Base-by-base conservation (phyloP, 2,797 vertebrate species). In the Odontamblyopus lacepedii region DNA sequence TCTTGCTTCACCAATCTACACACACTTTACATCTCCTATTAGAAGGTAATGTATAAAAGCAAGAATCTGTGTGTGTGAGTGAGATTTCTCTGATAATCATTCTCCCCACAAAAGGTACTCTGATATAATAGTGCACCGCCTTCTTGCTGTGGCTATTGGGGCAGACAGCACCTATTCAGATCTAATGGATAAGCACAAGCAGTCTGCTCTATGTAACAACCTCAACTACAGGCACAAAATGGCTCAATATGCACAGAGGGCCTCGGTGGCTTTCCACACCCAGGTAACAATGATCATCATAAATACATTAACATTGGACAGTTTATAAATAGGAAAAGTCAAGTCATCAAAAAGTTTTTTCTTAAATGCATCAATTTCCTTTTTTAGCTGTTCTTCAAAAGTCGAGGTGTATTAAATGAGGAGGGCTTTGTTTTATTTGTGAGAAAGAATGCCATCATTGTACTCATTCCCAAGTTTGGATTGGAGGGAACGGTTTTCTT, bases 181-280 rank as follows among this genome's bases (percentile, higher is more conserved):
- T 66, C 87, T 99, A 70, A 96, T 95, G 83, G 96, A 99, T 87
- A 99, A 98, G 84, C 97, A 97, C 64, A 99, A 98, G 80, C 94
- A 96, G 76, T 93, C 96, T 0, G 94, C 96, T 7, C 92, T 97
- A 50, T 96, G 96, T 88, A 98, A 94, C 94, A 99, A 98, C 87
- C 96, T 99, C 80, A 99, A 99, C 90, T 99, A 96, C 89, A 93
- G 97, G 73, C 98, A 99, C 81, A 99, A 98, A 92, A 99, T 99
- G 98, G 90, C 98, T 76, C 98, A 99, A 12, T 99, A 99, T 0
- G 97, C 98, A 4, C 98, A 99, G 71, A 94, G 98, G 70, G 93
- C 97, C 0, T 99, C 98, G 1, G 96, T 99, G 59, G 95, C 96
- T 30, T 98, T 97, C 92, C 96, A 99, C 82, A 99, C 97, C 1